Evolutionary conservation across 2,888 invertebrate species (phyloP), one percentile per base, ranked within the genome.

Genomic region (Agapostemon virescens): DNA sequence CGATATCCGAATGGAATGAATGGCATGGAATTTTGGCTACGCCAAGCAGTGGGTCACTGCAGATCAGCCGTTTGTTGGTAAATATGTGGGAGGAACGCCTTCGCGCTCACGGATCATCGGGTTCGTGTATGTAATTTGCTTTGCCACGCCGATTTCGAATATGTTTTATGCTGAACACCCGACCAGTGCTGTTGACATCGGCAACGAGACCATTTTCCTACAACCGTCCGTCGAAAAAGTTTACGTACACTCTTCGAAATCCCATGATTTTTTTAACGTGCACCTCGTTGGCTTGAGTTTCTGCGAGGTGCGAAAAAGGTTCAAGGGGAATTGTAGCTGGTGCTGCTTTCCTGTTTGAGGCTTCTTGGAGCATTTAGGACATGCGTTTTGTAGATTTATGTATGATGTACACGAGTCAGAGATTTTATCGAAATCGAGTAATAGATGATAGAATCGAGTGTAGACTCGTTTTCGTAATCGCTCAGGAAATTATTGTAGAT

Each of bases 1-100:
- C 64, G 69, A 69, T 68, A 74, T 26, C 11, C 40, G n/a, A 69
- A 38, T 45, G 58, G 20, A 58, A 66, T 33, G 58, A 45, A 49
- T 58, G 26, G 38, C 45, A n/a, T 55, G 17, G 42, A 69, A 30
- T 49, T 49, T 40, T 20, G 45, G 42, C 38, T 11, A 26, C 30
- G 49, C 17, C 30, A 36, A 58, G 61, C 45, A 61, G 61, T 52
- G 70, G 71, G 71, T 33, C n/a, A 58, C 58, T 71, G 36, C 17
- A 42, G 61, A 71, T 71, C 61, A 9, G 33, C 30, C 61, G 55
- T 58, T 20, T 52, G 69, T 71, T 63, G 71, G 33, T 67, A 67
- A 67, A 67, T 67, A 67, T 45, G 42, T 40, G 45, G 42, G 0
- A 36, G 30, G 30, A 20, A 33, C 36, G 11, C 36, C 63, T 63